Evolutionary conservation across 2,113 vertebrate genomes (phyloP).

Genomic region (Merops nubicus): DNA sequence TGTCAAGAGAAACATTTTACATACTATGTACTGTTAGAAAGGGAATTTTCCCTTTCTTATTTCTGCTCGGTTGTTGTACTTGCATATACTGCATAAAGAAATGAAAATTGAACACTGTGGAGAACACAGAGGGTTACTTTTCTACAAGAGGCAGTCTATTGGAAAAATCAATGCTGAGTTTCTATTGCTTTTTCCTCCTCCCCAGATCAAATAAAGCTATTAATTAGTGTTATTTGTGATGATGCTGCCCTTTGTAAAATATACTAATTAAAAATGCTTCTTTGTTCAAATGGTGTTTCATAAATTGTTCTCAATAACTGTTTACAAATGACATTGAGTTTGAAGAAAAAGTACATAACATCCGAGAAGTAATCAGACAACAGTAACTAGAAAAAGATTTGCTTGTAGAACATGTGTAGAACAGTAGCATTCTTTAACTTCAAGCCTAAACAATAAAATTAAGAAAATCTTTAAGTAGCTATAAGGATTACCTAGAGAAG

Average conservation of each 20-base stretch:
- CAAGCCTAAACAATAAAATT: background rate
- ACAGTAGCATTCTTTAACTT: background rate
- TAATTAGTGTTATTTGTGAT: slow-evolving; percentile 20
- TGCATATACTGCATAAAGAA: background rate
- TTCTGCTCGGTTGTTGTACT: background rate
- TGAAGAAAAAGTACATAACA: slow-evolving; percentile 19
- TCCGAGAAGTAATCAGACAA: slow-evolving; percentile 26
- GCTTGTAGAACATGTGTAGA: background rate
- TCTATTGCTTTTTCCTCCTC: background rate
- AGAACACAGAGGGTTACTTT: background rate
- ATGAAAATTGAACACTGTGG: background rate
- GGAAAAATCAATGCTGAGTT: slow-evolving; percentile 34
- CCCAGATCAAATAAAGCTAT: background rate
- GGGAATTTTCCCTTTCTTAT: background rate
- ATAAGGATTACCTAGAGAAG: background rate
- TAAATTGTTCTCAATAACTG: slow-evolving; percentile 20
- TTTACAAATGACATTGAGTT: slow-evolving; percentile 16
- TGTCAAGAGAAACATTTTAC: background rate
- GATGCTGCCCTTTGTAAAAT: slow-evolving; percentile 31
- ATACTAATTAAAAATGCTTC: slow-evolving; percentile 36
- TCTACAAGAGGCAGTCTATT: background rate
- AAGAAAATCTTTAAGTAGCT: background rate
- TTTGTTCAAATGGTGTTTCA: slow-evolving; percentile 40
- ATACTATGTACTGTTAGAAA: background rate
- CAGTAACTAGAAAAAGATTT: slow-evolving; percentile 24